Evolutionary conservation across 2,797 vertebrate genomes (phyloP).

Genomic region (Cuniculus paca): DNA sequence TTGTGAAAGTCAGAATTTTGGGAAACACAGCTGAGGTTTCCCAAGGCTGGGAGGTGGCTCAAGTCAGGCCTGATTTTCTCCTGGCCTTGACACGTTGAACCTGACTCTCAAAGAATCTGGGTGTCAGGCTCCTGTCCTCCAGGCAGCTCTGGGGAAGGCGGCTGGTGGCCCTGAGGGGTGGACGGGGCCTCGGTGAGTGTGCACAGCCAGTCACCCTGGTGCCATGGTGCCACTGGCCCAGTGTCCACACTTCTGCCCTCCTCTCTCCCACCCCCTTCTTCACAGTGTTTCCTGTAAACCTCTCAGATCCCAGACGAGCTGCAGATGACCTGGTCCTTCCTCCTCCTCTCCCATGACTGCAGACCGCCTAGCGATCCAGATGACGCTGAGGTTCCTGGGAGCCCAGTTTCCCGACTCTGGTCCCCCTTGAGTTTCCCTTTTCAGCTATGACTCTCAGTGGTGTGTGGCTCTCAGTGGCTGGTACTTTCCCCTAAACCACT

Average conservation of each 20-base stretch:
- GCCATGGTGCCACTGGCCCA: neutral
- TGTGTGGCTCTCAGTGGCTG: fast-evolving
- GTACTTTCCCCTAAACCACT: neutral
- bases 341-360: neutral
- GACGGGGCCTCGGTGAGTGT: neutral
- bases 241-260: neutral
- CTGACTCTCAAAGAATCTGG: neutral
- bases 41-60: neutral
- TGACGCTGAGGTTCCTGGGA: neutral
- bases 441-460: neutral
- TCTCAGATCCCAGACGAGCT: neutral
- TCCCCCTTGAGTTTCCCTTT: neutral
- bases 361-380: neutral
- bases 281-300: neutral
- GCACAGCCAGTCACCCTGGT: neutral
- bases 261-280: no score
- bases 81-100: neutral
- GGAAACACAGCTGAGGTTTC: neutral
- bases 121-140: neutral
- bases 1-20: neutral
- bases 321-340: neutral
- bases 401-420: neutral
- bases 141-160: neutral
- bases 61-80: neutral
- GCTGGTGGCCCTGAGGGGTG: neutral